Evolutionary conservation across 1,140 invertebrate species (phyloP).

Genomic region (Pogonognathellus flavescens): DNA sequence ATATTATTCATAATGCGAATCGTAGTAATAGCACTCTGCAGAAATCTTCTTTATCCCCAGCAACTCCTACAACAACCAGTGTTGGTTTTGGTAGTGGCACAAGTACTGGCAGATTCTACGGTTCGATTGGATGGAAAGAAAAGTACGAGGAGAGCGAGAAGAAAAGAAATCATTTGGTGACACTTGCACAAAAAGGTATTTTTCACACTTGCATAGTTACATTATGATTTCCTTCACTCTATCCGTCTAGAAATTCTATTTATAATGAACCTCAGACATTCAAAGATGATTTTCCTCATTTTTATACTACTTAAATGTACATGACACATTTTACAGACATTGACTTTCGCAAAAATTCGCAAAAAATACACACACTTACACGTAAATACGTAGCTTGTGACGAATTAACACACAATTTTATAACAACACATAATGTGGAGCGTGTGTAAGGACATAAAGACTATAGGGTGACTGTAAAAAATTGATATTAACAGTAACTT

Average conservation of each 20-base stretch:
- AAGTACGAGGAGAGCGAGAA: constrained; percentile 66
- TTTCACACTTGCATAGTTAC: background rate
- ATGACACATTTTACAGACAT: constrained; percentile 1
- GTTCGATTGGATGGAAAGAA: constrained; percentile 64
- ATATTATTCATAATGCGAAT: constrained; percentile 25
- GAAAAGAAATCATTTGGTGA: constrained; percentile 62
- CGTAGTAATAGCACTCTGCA: background rate
- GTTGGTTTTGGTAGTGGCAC: constrained; percentile 29
- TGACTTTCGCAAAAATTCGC: background rate
- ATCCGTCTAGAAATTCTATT: too few species aligned
- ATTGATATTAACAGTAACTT: too few species aligned
- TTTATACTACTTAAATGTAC: background rate
- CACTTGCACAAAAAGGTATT: constrained; percentile 65
- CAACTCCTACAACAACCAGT: constrained; percentile 7
- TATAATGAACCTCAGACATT: background rate
- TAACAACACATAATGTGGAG: too few species aligned
- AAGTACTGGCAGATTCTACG: constrained; percentile 53
- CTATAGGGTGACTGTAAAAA: too few species aligned
- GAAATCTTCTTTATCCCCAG: constrained; percentile 18
- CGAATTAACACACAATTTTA: too few species aligned
- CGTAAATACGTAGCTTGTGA: too few species aligned
- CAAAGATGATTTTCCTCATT: background rate
- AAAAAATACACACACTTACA: too few species aligned
- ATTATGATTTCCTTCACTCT: too few species aligned
- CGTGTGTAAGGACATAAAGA: too few species aligned